Percentiles rank a stretch among this genome's conserved stretches.
Evolutionary conservation across 2,797 vertebrate genomes (phyloP).

Genomic region (Catamblyrhynchus diadema): DNA sequence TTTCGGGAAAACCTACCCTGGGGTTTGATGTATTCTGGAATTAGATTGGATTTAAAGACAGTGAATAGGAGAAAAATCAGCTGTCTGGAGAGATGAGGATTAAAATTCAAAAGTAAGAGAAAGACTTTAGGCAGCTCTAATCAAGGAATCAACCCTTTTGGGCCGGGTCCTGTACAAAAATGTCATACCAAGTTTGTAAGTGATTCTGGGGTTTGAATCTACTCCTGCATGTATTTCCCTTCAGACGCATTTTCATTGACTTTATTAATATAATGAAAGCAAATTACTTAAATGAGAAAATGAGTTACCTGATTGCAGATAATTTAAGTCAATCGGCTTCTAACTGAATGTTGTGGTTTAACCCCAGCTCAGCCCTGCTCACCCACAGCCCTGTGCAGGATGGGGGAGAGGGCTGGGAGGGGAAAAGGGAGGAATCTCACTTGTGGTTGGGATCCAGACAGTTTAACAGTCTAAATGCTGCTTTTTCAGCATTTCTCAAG

Average conservation of each 20-base stretch:
- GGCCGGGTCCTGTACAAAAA: neutral
- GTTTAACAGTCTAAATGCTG: neutral
- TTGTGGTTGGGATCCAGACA: too few relatives aligned
- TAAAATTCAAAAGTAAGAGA: slow-evolving; percentile 38
- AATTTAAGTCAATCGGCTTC: neutral
- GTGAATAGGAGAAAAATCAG: neutral
- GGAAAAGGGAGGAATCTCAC: neutral
- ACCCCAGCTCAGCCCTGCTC: neutral
- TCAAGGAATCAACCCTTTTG: slow-evolving; percentile 29
- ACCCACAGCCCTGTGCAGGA: neutral
- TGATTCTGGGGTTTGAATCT: neutral
- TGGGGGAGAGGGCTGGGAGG: neutral
- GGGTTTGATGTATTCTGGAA: slow-evolving; percentile 26
- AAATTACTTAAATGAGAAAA: slow-evolving; percentile 36
- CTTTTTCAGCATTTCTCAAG: neutral
- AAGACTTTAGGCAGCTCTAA: slow-evolving; percentile 24
- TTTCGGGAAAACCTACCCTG: slow-evolving; percentile 42
- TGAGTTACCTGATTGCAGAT: neutral
- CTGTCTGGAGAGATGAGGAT: slow-evolving; percentile 36
- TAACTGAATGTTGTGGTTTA: neutral
- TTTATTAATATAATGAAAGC: slow-evolving; percentile 42
- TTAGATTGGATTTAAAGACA: slow-evolving; percentile 42
- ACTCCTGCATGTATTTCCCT: slow-evolving; percentile 10
- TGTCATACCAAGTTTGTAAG: neutral
- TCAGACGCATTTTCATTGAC: slow-evolving; percentile 5